Base-by-base conservation (phyloP, 2,888 invertebrate genomes). In the Rhagophthalmus giganteus region DNA sequence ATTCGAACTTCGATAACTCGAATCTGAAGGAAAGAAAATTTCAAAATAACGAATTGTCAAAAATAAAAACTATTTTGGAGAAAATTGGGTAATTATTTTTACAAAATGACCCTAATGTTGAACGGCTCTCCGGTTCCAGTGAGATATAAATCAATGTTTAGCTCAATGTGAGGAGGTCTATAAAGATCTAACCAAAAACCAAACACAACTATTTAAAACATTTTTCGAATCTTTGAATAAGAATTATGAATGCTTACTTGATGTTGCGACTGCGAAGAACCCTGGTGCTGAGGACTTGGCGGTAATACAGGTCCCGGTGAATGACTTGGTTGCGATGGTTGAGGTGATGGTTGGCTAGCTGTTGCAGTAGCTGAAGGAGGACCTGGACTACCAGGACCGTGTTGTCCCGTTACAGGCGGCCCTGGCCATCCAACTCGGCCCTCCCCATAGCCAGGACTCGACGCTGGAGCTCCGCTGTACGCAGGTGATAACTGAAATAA, bases 231-330 rank as follows among this genome's bases (percentile, higher is more conserved):
- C n/a, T n/a, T n/a, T n/a, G n/a, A n/a, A n/a, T n/a, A n/a, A n/a
- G n/a, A n/a, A n/a, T n/a, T n/a, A n/a, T n/a, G n/a, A n/a, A n/a
- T 35, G 39, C 39, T 57, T 61, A 65, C 66, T 61, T 64, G 71
- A 50, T 66, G 65, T 56, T 70, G 70, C 31, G 48, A 44, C 13
- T 33, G 35, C 12, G 54, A 15, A 38, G 62, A 53, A 68, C 79
- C 72, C 62, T 81, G 81, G 44, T 80, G 80, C 68, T 81, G 82
- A 30, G 82, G 79, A 59, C 81, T 81, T 42, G 82, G 81, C 32
- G 75, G 74, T 54, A 81, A 74, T 54, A 79, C 80, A 46, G 81
- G 79, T 27, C 80, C 81, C 48, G 74, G 75, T 32, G 74, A 74
- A 63, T 74, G 75, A 57, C 74, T 74, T 42, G 71, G 73, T 46